Percentiles rank a stretch among this genome's conserved stretches.
Evolutionary conservation across 2,888 invertebrate genomes (phyloP).

Genomic region (Perdita meconis): DNA sequence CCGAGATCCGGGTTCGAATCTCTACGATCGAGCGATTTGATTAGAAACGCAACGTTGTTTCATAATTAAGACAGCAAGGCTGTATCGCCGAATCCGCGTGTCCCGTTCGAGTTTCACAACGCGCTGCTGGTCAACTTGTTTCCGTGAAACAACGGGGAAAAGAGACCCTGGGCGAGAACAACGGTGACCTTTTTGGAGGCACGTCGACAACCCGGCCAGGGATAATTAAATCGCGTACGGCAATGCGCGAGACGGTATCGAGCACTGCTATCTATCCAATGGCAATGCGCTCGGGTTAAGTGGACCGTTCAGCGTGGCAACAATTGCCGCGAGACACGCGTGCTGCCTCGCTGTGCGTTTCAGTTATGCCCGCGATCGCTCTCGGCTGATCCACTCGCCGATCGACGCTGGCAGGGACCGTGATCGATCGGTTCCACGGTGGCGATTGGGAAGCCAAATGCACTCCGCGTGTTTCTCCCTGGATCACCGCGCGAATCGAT

Average conservation of each 20-base stretch:
- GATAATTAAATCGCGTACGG: slow-evolving; percentile 69
- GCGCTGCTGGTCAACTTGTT: slow-evolving; percentile 12
- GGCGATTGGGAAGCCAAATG: slow-evolving; percentile 18
- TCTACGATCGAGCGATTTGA: neutral
- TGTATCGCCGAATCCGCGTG: slow-evolving; percentile 40
- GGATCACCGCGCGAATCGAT: slow-evolving; percentile 18
- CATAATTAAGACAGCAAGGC: slow-evolving; percentile 22
- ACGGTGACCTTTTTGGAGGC: slow-evolving; percentile 61
- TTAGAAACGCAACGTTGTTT: slow-evolving; percentile 11
- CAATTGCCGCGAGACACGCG: slow-evolving; percentile 62
- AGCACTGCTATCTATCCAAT: slow-evolving; percentile 51
- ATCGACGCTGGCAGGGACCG: slow-evolving; percentile 31
- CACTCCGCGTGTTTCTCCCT: neutral
- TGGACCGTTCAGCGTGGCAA: slow-evolving; percentile 63
- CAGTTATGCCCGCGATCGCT: slow-evolving; percentile 38
- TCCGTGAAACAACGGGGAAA: slow-evolving; percentile 38
- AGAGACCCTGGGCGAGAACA: slow-evolving; percentile 37
- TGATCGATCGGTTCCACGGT: slow-evolving; percentile 35
- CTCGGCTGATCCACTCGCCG: slow-evolving; percentile 33
- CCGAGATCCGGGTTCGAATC: slow-evolving; percentile 33
- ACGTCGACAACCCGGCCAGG: slow-evolving; percentile 51
- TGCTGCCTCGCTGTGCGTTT: slow-evolving; percentile 49
- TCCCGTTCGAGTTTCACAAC: slow-evolving; percentile 29
- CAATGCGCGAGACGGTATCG: slow-evolving; percentile 66
- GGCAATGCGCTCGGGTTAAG: slow-evolving; percentile 61